Evolutionary conservation across 2,113 vertebrate species (phyloP).

Genomic region (Tenrec ecaudatus): DNA sequence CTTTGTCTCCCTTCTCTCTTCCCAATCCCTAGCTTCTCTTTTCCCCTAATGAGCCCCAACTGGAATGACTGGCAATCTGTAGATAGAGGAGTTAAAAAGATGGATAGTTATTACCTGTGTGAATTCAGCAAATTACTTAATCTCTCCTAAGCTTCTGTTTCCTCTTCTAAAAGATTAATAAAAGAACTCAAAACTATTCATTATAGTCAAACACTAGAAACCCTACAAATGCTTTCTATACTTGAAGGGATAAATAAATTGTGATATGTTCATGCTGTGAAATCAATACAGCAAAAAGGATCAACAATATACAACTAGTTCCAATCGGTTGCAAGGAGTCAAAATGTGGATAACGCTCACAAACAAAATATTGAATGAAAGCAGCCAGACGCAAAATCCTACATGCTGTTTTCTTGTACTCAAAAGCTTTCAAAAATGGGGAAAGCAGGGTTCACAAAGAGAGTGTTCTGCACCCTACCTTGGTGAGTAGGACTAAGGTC

Average conservation of each 20-base stretch:
- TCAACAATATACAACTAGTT: not conserved
- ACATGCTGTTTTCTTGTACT: not conserved
- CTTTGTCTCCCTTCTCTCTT: constrained; percentile 19
- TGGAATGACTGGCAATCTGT: constrained; percentile 57
- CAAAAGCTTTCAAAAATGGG: not conserved
- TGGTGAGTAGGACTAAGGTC: too few species aligned
- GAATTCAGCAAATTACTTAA: not conserved
- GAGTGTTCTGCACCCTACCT: too few species aligned
- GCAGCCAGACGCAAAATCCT: not conserved
- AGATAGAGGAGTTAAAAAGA: constrained; percentile 35
- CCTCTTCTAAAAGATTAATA: not conserved
- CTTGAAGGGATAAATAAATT: not conserved
- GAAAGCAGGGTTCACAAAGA: not conserved
- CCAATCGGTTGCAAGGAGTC: not conserved
- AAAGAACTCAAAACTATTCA: not conserved
- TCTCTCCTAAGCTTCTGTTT: not conserved
- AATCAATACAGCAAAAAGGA: not conserved
- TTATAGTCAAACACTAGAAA: not conserved
- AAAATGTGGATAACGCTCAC: not conserved
- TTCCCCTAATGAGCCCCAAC: constrained; percentile 64
- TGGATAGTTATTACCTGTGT: not conserved
- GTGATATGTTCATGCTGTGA: not conserved
- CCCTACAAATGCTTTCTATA: not conserved
- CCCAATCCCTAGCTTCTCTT: constrained; percentile 25
- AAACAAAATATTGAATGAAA: not conserved